Evolutionary conservation across 35 echinoderm and acorn worm genomes (phyloP), one percentile per base, ranked within the genome.

Genomic region (Ptychodera flava): DNA sequence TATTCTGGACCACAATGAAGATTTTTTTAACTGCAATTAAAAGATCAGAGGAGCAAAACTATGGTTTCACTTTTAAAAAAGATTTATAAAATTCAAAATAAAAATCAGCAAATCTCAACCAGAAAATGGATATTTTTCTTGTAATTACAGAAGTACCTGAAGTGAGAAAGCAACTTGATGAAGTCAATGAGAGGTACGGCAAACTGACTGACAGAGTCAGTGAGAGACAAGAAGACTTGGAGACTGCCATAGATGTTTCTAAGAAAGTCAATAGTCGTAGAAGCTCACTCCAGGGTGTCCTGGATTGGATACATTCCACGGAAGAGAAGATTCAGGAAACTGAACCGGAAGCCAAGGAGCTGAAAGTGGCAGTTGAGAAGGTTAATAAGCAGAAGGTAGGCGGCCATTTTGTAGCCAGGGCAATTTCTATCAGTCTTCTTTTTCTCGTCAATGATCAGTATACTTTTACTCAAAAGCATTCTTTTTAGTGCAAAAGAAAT

Each of bases 201-300:
- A 90, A 91, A 31, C 94, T 97, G 6, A 92, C 90, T 82, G 45
- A 92, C 30, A 88, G 80, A 75, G 86, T 99, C 37, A 91, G 79
- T n/a, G 96, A 99, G 30, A 85, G 96, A 0, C 31, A 97, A 53
- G 93, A 94, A n/a, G 96, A 99, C 88, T 94, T 99, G 45, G 88
- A 91, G 22, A 64, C 45, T 64, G 45, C 45, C 45, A 6, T 64
- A 22, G 45, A 64, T 64, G 22, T 64, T 6, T 6, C 22, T 22
- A 64, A 22, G 45, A 64, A 64, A 64, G 45, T 64, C 6, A 64
- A 6, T 22, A 64, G 22, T 64, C 6, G 45, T 12, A 6, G 45
- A 64, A 22, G 22, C 45, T 64, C 45, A 6, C 22, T 64, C 6
- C 6, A 64, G 22, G 45, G 45, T 64, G 22, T 64, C 22, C 45